Evolutionary conservation across 2,113 vertebrate genomes (phyloP).

Genomic region (Narcine bancroftii): DNA sequence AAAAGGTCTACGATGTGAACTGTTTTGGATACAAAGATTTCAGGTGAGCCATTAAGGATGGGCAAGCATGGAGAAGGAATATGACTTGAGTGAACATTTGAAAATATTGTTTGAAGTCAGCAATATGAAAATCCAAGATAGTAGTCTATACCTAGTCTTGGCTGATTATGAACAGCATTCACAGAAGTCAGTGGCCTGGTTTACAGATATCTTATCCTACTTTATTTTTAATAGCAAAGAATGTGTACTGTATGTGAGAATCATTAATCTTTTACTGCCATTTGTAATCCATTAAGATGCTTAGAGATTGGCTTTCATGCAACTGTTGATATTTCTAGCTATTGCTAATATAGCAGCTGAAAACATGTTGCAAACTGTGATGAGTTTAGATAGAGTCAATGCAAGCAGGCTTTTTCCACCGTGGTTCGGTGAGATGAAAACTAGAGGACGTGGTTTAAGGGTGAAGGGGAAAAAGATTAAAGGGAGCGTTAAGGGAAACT

Average conservation of each 20-base stretch:
- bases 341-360: too few species aligned
- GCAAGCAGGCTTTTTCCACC: too few species aligned
- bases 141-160: background rate
- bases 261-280: background rate
- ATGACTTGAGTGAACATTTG: background rate
- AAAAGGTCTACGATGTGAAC: background rate
- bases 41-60: background rate
- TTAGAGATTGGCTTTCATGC: background rate
- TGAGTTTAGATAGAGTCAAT: too few species aligned
- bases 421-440: too few species aligned
- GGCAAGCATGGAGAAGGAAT: background rate
- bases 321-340: background rate
- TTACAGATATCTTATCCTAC: background rate
- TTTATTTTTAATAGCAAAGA: background rate
- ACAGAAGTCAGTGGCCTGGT: too few species aligned
- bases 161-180: background rate
- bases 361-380: too few species aligned
- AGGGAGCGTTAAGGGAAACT: too few species aligned
- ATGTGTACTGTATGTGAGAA: background rate
- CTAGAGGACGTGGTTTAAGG: too few species aligned
- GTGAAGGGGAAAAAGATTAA: too few species aligned
- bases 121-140: background rate
- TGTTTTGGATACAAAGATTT: background rate
- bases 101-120: too few species aligned
- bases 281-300: background rate